phyloP scores from a whole-genome alignment of 2,888 invertebrate genomes.

The Sinohyriopsis cumingii region DNA sequence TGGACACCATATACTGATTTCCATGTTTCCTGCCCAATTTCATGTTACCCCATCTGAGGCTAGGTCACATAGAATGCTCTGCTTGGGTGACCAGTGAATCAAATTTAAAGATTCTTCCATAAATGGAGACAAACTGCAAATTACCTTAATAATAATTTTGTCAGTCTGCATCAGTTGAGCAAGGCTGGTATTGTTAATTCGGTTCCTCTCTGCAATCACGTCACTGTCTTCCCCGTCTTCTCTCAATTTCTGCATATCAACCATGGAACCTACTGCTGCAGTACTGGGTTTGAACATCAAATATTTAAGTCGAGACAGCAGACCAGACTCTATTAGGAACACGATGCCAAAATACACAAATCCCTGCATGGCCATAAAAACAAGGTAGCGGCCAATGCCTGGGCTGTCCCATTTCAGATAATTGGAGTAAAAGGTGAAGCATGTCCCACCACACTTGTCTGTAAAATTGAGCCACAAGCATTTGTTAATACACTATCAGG shows the following conservation, averaged over 20 bases:
- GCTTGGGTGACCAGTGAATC: no score
- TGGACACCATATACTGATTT: no score
- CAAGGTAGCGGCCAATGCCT: constrained; percentile 80
- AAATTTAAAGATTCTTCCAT: no score
- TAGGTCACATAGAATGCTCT: no score
- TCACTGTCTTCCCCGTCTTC: constrained; percentile 62
- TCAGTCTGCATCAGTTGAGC: constrained; percentile 56
- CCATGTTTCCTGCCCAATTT: no score
- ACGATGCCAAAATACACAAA: constrained; percentile 77
- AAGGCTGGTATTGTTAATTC: constrained; percentile 55
- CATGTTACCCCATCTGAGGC: no score
- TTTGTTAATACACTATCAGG: no score
- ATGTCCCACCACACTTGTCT: constrained; percentile 21
- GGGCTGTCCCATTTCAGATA: constrained; percentile 80
- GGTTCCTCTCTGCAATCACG: constrained; percentile 66
- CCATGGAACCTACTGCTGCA: not conserved
- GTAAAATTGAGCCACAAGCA: constrained; percentile 11
- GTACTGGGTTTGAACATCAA: constrained; percentile 1
- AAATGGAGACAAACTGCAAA: no score
- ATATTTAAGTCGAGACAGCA: constrained; percentile 11
- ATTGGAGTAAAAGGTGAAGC: constrained; percentile 69
- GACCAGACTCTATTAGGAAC: constrained; percentile 76
- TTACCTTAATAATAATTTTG: constrained; percentile 74
- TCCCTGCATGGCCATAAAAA: constrained; percentile 76
- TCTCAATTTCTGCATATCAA: not conserved